Conservation (phyloP, 2,113 vertebrate genomes). For the Nannospalax galili region DNA sequence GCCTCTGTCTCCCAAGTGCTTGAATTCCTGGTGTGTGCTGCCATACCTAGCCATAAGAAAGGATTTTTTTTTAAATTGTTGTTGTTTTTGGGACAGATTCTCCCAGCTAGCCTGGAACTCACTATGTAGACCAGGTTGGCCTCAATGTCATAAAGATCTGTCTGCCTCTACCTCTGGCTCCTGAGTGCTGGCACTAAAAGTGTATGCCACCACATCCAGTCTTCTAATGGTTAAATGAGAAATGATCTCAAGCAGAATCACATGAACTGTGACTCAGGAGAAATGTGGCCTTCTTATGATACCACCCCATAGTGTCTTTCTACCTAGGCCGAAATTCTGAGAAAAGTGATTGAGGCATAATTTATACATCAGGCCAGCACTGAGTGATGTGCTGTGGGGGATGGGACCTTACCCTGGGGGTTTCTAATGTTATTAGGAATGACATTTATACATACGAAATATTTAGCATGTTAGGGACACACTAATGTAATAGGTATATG, state of each 20-base stretch:
- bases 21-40: not conserved
- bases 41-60: not conserved
- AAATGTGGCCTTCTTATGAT: not conserved
- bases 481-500: not conserved
- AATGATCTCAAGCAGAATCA: not conserved
- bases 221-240: not conserved
- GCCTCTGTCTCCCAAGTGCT: not conserved
- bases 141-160: too few species aligned
- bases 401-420: too few species aligned
- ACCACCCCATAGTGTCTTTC: too few species aligned
- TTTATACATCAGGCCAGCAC: too few species aligned
- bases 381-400: not conserved
- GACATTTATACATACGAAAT: not conserved
- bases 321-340: too few species aligned
- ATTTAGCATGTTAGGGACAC: not conserved
- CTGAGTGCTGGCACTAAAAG: too few species aligned
- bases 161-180: too few species aligned
- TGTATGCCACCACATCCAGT: too few species aligned
- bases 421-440: not conserved
- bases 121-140: too few species aligned
- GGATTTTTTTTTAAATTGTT: too few species aligned
- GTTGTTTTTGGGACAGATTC: too few species aligned
- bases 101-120: too few species aligned
- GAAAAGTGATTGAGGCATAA: not conserved
- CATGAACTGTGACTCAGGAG: not conserved